Base-by-base conservation (phyloP, 2,797 vertebrate species). In the Streptopelia turtur region DNA sequence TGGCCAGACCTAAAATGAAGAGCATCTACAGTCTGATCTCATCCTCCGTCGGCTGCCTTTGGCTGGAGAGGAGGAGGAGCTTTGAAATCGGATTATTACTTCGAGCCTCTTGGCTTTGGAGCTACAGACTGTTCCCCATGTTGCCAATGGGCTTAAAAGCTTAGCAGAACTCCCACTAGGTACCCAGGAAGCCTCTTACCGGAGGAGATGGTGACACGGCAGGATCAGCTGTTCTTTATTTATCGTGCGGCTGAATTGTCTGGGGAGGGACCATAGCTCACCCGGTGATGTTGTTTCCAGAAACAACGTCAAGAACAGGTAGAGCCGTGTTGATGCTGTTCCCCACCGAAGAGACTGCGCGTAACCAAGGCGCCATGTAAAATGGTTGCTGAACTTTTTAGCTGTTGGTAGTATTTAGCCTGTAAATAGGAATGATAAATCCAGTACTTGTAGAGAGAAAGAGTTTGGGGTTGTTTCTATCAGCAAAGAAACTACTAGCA, bases 161-260 rank as follows among this genome's bases (percentile, higher is more conserved):
- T 97, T 97, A 97, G 95, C 95, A 96, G 93, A 97, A 96, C 96
- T 96, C 95, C 97, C 96, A 97, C 94, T 97, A 96, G 97, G 95
- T 96, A 94, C 82, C 94, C 95, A 95, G 94, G 97, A 97, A 97
- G 95, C 96, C 94, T 97, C 97, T 97, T 97, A 97, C 82, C 8
- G 16, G 90, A 66, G 89, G 95, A 96, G 94, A 94, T 95, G 92
- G 96, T 93, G 94, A 92, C 93, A 96, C 0, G 87, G 91, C 95
- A 93, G 95, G 96, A 97, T 97, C 96, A 97, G 96, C 97, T 96
- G 96, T 96, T 96, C 96, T 95, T 95, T 97, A 96, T 96, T 97
- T 96, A 94, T 97, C 75, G 0, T 50, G 69, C 39, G 84, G 88
- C 84, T 16, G 63, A 91, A 90, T 92, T 22, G 25, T 86, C 90